Conservation (phyloP, 2,113 vertebrate genomes). For the Ariopsis seemanni region DNA sequence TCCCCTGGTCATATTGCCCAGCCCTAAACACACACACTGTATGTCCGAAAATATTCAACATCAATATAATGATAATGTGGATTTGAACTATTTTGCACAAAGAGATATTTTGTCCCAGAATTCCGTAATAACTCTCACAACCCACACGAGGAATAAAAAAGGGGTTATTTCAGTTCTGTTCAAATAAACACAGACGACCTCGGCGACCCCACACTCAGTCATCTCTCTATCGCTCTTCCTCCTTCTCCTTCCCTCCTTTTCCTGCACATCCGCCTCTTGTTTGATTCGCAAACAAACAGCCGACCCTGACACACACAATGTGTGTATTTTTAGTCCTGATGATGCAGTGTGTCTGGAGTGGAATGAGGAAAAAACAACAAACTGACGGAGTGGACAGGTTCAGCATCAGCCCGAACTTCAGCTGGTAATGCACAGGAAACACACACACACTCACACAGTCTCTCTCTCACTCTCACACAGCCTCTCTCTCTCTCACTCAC, state of each 20-base stretch:
- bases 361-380: slow-evolving; percentile 43
- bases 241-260: slow-evolving; percentile 53
- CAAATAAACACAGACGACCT: background rate
- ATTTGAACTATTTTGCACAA: no score
- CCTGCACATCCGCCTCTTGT: slow-evolving; percentile 46
- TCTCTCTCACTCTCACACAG: background rate
- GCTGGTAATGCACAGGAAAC: background rate
- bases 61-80: no score
- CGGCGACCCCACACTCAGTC: background rate
- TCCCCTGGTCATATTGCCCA: no score
- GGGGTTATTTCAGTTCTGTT: background rate
- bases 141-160: background rate
- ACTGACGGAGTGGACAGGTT: slow-evolving; percentile 10
- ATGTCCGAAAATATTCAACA: no score
- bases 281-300: slow-evolving; percentile 40
- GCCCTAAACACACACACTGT: no score
- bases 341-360: slow-evolving; percentile 36
- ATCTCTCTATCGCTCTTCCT: slow-evolving; percentile 37
- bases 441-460: background rate
- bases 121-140: background rate
- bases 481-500: background rate
- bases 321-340: slow-evolving; percentile 38
- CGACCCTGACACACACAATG: slow-evolving; percentile 33
- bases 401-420: background rate
- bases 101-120: background rate